A percentile compares a stretch with the other conserved stretches of the same genome.
Evolutionary conservation across 2,888 invertebrate genomes (phyloP).

Genomic region (Sinelater perroti): DNA sequence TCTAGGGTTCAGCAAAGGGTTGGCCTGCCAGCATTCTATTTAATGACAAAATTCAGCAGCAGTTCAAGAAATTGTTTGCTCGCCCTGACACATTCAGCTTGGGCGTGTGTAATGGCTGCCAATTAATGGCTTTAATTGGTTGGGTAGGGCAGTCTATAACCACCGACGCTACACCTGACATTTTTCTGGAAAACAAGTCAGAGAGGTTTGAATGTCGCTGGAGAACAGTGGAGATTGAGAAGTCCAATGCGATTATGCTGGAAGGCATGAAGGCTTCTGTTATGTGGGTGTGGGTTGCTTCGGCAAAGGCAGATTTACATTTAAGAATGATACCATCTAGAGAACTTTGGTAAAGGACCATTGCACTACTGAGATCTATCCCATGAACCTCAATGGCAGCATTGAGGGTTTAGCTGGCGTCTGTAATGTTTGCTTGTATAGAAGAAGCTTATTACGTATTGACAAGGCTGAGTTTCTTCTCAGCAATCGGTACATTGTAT

Average conservation of each 20-base stretch:
- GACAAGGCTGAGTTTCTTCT: too few relatives aligned
- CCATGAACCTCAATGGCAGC: conserved; percentile 95
- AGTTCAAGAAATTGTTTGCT: conserved; percentile 78
- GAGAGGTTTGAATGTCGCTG: conserved; percentile 84
- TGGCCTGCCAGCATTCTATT: conserved; percentile 95
- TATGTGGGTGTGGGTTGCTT: conserved; percentile 95
- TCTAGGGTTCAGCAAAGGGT: conserved; percentile 96
- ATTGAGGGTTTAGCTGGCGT: conserved; percentile 87
- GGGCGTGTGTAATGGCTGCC: conserved; percentile 99
- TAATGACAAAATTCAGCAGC: conserved; percentile 75
- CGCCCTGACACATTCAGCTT: conserved; percentile 90
- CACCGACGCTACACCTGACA: conserved; percentile 61
- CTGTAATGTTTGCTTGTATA: too few relatives aligned
- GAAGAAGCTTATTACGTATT: too few relatives aligned
- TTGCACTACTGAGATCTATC: conserved; percentile 82
- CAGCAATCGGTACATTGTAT: too few relatives aligned
- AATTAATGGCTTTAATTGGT: conserved; percentile 91
- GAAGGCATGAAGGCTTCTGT: conserved; percentile 86
- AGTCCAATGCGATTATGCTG: conserved; percentile 84
- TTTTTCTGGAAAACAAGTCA: conserved; percentile 85
- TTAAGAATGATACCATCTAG: conserved; percentile 64
- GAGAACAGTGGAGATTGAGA: conserved; percentile 65
- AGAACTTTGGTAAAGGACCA: conserved; percentile 64
- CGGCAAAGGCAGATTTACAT: conserved; percentile 87
- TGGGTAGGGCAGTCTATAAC: conserved; percentile 76